phyloP scores from a whole-genome alignment of 2,888 invertebrate genomes.

The Actias luna region DNA sequence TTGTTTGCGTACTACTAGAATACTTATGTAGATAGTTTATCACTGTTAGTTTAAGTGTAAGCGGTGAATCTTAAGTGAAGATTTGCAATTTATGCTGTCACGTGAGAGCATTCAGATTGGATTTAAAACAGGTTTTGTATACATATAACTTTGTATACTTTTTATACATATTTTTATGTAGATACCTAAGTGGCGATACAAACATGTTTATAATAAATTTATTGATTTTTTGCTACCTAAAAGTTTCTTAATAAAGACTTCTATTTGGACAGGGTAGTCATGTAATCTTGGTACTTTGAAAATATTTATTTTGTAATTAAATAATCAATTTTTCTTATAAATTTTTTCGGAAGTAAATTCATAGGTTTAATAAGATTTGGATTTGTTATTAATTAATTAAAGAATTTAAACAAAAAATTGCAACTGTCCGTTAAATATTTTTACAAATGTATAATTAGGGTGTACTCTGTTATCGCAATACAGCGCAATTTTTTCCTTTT shows the following conservation, averaged over 20 bases:
- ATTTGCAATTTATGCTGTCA: conserved; percentile 6
- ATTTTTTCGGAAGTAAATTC: no score
- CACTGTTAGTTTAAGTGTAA: conserved; percentile 24
- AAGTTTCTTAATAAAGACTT: background rate
- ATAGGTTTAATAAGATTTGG: no score
- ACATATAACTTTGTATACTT: background rate
- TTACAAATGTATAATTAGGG: no score
- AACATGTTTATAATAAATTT: background rate
- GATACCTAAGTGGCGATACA: background rate
- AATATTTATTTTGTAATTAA: background rate
- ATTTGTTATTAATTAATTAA: no score
- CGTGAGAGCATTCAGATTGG: background rate
- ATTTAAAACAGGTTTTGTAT: background rate
- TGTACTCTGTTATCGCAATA: no score
- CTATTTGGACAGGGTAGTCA: background rate
- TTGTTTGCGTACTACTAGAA: conserved; percentile 18
- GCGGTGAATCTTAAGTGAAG: conserved; percentile 35
- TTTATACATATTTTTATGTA: background rate
- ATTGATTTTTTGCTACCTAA: background rate
- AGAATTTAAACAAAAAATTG: no score
- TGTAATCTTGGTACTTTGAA: background rate
- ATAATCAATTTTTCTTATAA: background rate
- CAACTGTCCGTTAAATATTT: no score
- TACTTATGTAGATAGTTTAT: conserved; percentile 21
- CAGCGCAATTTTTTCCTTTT: no score